Percentiles rank a stretch among this genome's conserved stretches.
Conservation (phyloP, 1,140 invertebrate genomes). For the Drosophila gunungcola region DNA sequence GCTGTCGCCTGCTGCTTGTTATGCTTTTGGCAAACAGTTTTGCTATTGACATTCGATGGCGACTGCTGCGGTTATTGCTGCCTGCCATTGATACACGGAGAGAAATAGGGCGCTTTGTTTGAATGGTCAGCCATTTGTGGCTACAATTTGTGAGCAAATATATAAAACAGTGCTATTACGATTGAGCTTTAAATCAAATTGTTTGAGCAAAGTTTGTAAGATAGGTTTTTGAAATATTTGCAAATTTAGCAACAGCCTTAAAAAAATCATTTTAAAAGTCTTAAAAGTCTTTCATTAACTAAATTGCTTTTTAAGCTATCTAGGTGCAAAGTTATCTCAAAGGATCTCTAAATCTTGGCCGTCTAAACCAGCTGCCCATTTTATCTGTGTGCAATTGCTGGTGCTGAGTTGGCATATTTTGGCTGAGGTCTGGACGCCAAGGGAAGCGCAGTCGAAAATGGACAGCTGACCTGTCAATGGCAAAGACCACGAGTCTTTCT, state of each 20-base stretch:
- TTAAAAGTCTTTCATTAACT: too few species aligned
- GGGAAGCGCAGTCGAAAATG: slow-evolving; percentile 6
- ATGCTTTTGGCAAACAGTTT: slow-evolving; percentile 72
- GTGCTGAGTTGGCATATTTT: slow-evolving; percentile 67
- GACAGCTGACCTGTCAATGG: slow-evolving; percentile 61
- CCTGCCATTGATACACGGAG: neutral
- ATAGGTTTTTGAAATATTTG: too few species aligned
- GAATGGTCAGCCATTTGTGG: too few species aligned
- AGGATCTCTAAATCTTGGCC: too few species aligned
- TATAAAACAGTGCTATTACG: too few species aligned
- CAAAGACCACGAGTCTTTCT: slow-evolving; percentile 50
- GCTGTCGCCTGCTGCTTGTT: slow-evolving; percentile 39
- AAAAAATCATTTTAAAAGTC: too few species aligned
- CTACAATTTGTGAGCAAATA: too few species aligned
- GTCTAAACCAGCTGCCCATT: neutral
- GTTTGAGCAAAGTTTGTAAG: too few species aligned
- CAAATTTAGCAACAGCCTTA: too few species aligned
- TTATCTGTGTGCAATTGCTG: neutral
- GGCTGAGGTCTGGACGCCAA: slow-evolving; percentile 18
- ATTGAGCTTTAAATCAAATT: too few species aligned
- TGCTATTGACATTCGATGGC: slow-evolving; percentile 72
- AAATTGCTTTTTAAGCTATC: too few species aligned
- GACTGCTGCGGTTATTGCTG: slow-evolving; percentile 39
- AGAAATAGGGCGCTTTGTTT: neutral
- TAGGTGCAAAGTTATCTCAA: too few species aligned